These are phyloP conservation scores for Lasiommata megera DNA, from an alignment of 2,888 invertebrate genomes.

Conservation along the genomic window DNA sequence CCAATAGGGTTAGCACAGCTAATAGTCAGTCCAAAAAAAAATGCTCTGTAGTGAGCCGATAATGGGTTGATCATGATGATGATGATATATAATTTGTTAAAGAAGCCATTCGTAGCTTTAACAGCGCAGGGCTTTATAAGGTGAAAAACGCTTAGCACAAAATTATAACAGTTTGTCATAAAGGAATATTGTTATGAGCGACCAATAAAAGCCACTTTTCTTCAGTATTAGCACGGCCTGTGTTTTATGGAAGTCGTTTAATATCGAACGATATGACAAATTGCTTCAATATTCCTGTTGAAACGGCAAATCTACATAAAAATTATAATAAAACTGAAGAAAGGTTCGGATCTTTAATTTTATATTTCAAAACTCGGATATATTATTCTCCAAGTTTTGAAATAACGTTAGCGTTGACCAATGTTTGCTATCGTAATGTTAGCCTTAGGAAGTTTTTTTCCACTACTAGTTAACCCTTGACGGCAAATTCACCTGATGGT, in stretches of 20 bases:
- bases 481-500: no score
- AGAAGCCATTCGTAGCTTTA: no score
- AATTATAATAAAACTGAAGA: background rate
- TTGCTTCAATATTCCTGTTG: slow-evolving; percentile 3
- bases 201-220: background rate
- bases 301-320: slow-evolving; percentile 2
- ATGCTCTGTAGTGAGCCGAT: no score
- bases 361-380: background rate
- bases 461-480: no score
- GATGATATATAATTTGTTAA: no score
- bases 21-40: no score
- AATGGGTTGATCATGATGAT: no score
- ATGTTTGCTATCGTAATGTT: no score
- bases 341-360: background rate
- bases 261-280: slow-evolving; percentile 6
- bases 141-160: background rate
- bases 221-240: background rate
- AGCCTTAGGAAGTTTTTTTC: no score
- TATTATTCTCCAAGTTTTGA: no score
- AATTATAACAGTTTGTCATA: background rate
- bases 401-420: no score
- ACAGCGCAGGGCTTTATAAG: background rate
- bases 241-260: slow-evolving; percentile 4
- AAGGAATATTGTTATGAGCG: background rate
- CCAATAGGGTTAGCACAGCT: no score